These are phyloP conservation scores for Drosophila sulfurigaster DNA, from an alignment of 1,140 invertebrate species.

Conservation along the genomic window DNA sequence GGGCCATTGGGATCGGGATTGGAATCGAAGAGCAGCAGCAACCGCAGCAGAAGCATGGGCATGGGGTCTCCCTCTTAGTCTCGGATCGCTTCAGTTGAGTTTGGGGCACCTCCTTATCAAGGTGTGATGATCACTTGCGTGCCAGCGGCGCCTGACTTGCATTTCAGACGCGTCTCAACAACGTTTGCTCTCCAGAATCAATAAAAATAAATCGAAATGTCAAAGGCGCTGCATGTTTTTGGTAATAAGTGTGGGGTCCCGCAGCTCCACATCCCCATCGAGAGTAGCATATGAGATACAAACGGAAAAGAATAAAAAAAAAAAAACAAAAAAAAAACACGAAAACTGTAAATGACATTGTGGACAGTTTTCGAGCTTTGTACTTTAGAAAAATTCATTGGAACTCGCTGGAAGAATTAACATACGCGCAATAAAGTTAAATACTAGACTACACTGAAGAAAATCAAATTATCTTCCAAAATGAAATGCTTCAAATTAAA, in stretches of 20 bases:
- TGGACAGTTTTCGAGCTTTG: constrained; percentile 45
- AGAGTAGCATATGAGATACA: background rate
- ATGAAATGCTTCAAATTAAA: background rate
- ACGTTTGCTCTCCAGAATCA: constrained; percentile 59
- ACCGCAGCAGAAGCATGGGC: background rate
- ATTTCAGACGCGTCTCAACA: constrained; percentile 56
- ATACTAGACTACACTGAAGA: constrained; percentile 4
- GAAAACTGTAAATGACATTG: constrained; percentile 73
- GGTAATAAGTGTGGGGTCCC: constrained; percentile 75
- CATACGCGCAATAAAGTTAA: constrained; percentile 11
- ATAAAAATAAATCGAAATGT: constrained; percentile 84
- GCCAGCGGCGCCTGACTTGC: constrained; percentile 81
- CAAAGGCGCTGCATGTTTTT: constrained; percentile 67
- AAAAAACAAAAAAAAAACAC: constrained; percentile 14
- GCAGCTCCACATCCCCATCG: constrained; percentile 46
- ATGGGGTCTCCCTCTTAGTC: background rate
- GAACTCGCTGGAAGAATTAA: constrained; percentile 26
- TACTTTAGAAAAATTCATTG: constrained; percentile 44
- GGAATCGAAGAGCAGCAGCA: background rate
- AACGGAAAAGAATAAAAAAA: too few species aligned
- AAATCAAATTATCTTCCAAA: background rate
- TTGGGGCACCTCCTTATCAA: constrained; percentile 60
- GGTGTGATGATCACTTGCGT: constrained; percentile 83
- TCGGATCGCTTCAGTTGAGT: constrained; percentile 12
- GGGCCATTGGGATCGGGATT: constrained; percentile 14